Conservation (phyloP, 2,797 vertebrate species). For the Helarctos malayanus region DNA sequence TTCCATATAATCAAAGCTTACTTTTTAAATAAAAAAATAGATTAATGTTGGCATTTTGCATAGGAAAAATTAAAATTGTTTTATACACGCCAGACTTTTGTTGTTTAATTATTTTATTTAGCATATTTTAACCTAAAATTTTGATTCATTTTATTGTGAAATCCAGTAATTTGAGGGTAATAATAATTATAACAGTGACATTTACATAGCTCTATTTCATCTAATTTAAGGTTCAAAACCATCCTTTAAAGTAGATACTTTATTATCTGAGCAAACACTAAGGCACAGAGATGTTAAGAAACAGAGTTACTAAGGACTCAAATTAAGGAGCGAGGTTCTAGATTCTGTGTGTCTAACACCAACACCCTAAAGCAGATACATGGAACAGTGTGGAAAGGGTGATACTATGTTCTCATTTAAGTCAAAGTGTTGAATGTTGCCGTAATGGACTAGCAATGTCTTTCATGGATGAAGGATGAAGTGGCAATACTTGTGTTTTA, state of each 20-base stretch:
- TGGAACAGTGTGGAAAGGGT: neutral
- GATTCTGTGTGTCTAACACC: neutral
- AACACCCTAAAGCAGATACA: neutral
- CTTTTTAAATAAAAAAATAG: neutral
- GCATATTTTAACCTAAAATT: neutral
- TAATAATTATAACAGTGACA: neutral
- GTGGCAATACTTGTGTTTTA: neutral
- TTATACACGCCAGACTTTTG: neutral
- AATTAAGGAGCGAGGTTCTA: neutral
- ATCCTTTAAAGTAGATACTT: neutral
- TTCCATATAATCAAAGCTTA: slow-evolving; percentile 13
- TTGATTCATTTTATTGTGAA: neutral
- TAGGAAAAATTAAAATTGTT: neutral
- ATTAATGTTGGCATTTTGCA: neutral
- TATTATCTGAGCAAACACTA: neutral
- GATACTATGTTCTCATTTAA: neutral
- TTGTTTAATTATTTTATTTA: neutral
- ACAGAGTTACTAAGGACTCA: neutral
- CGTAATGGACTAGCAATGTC: neutral
- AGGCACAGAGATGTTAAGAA: neutral
- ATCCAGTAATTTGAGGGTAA: neutral
- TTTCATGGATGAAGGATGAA: neutral
- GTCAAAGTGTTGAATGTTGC: neutral
- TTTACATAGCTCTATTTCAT: neutral
- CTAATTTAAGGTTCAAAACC: neutral